Base-by-base conservation (phyloP, 37 sponge, comb jelly and placozoan species). In the Geodia barretti region DNA sequence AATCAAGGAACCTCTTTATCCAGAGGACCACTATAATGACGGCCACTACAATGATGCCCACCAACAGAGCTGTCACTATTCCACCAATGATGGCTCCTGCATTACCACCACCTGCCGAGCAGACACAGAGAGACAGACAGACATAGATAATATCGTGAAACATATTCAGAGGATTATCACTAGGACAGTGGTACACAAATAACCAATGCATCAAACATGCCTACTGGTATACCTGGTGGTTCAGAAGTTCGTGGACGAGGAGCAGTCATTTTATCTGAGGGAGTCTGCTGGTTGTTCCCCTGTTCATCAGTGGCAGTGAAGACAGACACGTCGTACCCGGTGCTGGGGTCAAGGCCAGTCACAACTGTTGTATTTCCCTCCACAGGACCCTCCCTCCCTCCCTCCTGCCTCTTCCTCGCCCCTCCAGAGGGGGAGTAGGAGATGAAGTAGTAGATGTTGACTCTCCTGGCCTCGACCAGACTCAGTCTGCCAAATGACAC, bases 391-490 rank as follows among this genome's bases (percentile, higher is more conserved):
- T 21, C 31, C 3, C 39, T 9, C 1, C 8, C 34, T n/a, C n/a
- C n/a, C 11, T 23, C n/a, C 70, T 79, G 80, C 39, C 80, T 68
- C 70, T 69, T 79, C 24, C 80, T 28, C 9, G 65, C 24, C 11
- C 38, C 33, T 2, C 26, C 40, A n/a, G n/a, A n/a, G 1, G 39
- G 76, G 3, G 4, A 0, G 25, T 47, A 76, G 3, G 77, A 39
- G 30, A 76, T 59, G 30, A 60, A 34, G 28, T 84, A 84, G 39
- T 26, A 5, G 34, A 33, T 20, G 19, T 75, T 25, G 35, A 84
- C 70, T 3, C 84, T 76, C 39, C 60, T 66, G 38, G 78, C 77
- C 77, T 84, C 70, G 20, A 77, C 77, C 0, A 84, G 58, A 40
- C 67, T 71, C 71, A 84, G 39, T 28, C 54, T 65, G 37, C 25